phyloP scores from a whole-genome alignment of 2,797 vertebrate genomes.

The Rhabdophis nuchalis region DNA sequence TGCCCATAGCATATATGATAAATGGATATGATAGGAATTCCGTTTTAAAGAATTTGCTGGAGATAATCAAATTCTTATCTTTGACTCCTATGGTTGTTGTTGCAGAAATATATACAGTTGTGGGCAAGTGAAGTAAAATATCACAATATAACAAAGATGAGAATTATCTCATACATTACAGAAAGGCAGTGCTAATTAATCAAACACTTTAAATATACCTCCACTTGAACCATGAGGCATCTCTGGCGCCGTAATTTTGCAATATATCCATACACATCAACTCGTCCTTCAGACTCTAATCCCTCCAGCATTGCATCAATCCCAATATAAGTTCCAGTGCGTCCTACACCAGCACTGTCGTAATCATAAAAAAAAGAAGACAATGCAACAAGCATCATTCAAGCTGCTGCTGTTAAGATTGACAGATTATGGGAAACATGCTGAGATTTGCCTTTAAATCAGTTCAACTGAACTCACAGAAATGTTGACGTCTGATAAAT shows the following conservation, averaged over 20 bases:
- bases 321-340: conserved; percentile 91
- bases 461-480: not conserved
- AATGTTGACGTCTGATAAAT: not conserved
- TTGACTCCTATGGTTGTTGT: not conserved
- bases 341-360: conserved; percentile 90
- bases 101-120: not conserved
- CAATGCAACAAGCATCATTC: not conserved
- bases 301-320: conserved; percentile 96
- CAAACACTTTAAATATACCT: conserved; percentile 70
- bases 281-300: conserved; percentile 83
- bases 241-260: conserved; percentile 87
- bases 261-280: conserved; percentile 91
- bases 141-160: not conserved
- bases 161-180: not conserved
- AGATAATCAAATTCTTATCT: not conserved
- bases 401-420: not conserved
- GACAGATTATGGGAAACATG: not conserved
- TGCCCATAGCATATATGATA: not conserved
- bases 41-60: not conserved
- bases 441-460: not conserved
- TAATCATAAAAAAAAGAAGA: not conserved
- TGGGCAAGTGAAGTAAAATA: not conserved
- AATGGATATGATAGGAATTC: not conserved
- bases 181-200: not conserved
- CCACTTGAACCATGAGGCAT: conserved; percentile 98